phyloP scores from a whole-genome alignment of 2,113 vertebrate species.

The Lophochroa leadbeateri region DNA sequence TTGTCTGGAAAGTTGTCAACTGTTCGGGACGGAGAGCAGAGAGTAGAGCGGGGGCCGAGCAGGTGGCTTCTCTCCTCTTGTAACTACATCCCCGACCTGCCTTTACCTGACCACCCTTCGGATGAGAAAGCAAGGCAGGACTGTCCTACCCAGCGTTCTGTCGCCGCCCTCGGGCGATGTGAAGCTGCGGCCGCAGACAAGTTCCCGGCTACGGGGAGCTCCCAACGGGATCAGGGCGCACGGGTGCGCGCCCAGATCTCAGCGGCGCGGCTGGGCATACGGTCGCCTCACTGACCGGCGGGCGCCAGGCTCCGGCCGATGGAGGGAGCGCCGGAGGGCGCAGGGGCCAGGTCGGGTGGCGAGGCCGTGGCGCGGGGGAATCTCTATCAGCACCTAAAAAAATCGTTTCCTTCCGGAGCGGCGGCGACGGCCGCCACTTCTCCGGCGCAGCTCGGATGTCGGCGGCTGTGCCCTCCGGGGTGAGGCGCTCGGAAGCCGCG shows the following conservation, averaged over 20 bases:
- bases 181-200: rapidly evolving
- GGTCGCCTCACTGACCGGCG: background rate
- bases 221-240: too few species aligned
- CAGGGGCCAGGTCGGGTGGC: background rate
- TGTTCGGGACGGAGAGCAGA: background rate
- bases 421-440: background rate
- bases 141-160: background rate
- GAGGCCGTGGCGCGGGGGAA: background rate
- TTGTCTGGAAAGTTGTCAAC: background rate
- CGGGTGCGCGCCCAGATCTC: rapidly evolving
- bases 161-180: background rate
- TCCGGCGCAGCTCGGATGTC: background rate
- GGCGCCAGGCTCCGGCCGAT: background rate
- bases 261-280: too few species aligned
- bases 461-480: background rate
- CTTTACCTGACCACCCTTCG: too few species aligned
- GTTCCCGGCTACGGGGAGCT: background rate
- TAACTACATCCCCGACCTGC: rapidly evolving
- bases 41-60: rapidly evolving
- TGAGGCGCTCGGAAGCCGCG: slow-evolving; percentile 25
- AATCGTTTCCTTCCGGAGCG: slow-evolving; percentile 74
- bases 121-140: rapidly evolving
- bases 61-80: too few species aligned
- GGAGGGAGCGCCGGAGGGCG: background rate
- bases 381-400: background rate